Evolutionary conservation across 2,113 vertebrate genomes (phyloP).

Genomic region (Nannospalax galili): DNA sequence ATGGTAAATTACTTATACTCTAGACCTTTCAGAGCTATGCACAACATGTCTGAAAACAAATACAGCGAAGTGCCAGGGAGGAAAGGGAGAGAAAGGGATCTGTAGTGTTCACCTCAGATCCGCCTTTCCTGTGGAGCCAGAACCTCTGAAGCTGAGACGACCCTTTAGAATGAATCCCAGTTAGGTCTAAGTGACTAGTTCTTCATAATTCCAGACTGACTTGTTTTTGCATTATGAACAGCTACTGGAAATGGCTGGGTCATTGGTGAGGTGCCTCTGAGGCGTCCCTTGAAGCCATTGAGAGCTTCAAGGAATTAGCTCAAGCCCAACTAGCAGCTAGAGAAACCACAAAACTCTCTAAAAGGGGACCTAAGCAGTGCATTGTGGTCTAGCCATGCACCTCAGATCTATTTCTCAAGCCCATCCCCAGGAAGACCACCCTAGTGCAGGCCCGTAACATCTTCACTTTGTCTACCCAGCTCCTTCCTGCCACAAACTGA

Average conservation of each 20-base stretch:
- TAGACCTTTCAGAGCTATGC: background rate
- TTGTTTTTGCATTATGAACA: background rate
- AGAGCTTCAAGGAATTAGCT: background rate
- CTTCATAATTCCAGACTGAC: background rate
- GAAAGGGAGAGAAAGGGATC: no score
- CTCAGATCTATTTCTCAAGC: background rate
- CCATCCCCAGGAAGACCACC: background rate
- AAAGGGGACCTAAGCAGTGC: background rate
- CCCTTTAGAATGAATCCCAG: background rate
- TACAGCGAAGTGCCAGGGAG: background rate
- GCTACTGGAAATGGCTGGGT: background rate
- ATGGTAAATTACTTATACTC: background rate
- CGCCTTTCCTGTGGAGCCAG: background rate
- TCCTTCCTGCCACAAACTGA: background rate
- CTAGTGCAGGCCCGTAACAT: background rate
- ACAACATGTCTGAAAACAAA: background rate
- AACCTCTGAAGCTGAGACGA: no score
- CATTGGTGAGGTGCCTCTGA: background rate
- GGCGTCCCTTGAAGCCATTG: background rate
- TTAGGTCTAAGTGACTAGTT: background rate
- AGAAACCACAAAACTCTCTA: no score
- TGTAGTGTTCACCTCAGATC: background rate
- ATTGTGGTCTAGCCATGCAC: background rate
- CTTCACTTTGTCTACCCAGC: background rate
- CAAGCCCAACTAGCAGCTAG: background rate